These are phyloP conservation scores for Micropoecilia bifurca DNA, from an alignment of 2,797 vertebrate genomes.

Conservation along the genomic window DNA sequence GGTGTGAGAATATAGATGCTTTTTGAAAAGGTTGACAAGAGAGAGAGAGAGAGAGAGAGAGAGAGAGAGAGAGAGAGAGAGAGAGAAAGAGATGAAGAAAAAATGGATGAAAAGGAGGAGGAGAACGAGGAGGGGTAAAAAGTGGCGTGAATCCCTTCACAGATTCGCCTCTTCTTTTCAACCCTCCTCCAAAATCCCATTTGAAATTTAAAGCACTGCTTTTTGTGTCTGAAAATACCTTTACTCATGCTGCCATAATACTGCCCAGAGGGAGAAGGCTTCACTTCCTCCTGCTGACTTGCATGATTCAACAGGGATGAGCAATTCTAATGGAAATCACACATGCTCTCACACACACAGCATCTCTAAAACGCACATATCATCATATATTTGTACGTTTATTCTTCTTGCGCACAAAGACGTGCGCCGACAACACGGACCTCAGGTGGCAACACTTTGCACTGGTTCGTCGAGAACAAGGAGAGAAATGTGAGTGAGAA, in stretches of 20 bases:
- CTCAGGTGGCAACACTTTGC: slow-evolving; percentile 5
- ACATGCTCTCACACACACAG: slow-evolving; percentile 15
- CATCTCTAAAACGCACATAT: slow-evolving; percentile 15
- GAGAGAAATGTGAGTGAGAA: slow-evolving; percentile 54
- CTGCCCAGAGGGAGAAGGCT: slow-evolving; percentile 50
- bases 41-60: slow-evolving; percentile 54
- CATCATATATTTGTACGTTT: slow-evolving; percentile 13
- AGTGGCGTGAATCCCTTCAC: slow-evolving; percentile 48
- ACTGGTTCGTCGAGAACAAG: slow-evolving; percentile 46
- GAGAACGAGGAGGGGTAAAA: slow-evolving; percentile 22
- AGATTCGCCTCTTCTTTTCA: slow-evolving; percentile 71
- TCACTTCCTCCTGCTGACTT: slow-evolving; percentile 42
- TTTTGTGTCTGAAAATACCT: slow-evolving; percentile 77
- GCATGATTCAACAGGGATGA: slow-evolving; percentile 71
- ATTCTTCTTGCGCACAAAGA: slow-evolving; percentile 20
- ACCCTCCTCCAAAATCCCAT: slow-evolving; percentile 69
- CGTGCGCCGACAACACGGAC: not conserved
- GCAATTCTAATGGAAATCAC: slow-evolving; percentile 47
- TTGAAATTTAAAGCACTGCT: slow-evolving; percentile 79
- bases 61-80: slow-evolving; percentile 47
- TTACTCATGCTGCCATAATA: slow-evolving; percentile 71
- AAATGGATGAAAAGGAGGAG: not conserved
- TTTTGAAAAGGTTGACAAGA: slow-evolving; percentile 84
- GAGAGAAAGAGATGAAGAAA: slow-evolving; percentile 40
- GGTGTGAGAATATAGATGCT: slow-evolving; percentile 78